phyloP scores from a whole-genome alignment of 2,888 invertebrate genomes.

The Pyrrhia umbra region DNA sequence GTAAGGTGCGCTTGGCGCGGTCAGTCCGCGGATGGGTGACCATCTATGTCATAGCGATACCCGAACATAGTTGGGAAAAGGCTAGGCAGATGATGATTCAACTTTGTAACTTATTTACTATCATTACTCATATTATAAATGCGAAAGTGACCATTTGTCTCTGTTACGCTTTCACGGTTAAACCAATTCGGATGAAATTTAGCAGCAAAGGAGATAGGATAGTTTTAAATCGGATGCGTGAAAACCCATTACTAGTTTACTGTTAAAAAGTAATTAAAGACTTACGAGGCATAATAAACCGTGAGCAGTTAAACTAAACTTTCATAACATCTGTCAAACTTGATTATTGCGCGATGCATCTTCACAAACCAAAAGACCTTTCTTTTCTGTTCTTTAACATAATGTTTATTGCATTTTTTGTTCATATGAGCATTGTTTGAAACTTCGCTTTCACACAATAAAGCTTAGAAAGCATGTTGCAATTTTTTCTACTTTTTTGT shows the following conservation, averaged over 20 bases:
- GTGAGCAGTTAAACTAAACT: neutral
- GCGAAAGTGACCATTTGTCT: too few relatives aligned
- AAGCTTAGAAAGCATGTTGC: neutral
- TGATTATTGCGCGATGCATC: neutral
- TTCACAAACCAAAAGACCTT: neutral
- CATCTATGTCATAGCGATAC: too few relatives aligned
- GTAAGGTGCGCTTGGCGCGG: too few relatives aligned
- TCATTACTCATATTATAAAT: too few relatives aligned
- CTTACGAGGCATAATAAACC: neutral
- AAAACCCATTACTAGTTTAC: neutral
- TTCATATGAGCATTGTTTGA: slow-evolving; percentile 7
- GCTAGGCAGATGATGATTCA: too few relatives aligned
- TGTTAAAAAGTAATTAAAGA: neutral
- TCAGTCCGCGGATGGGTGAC: too few relatives aligned
- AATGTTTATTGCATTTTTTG: neutral
- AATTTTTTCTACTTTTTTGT: slow-evolving; percentile 19
- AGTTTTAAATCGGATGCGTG: too few relatives aligned
- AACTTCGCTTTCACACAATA: neutral
- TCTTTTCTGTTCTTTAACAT: neutral
- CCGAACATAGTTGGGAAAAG: too few relatives aligned
- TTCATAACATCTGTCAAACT: slow-evolving; percentile 22
- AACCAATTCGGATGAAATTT: too few relatives aligned
- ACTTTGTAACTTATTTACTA: too few relatives aligned
- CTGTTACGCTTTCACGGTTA: too few relatives aligned
- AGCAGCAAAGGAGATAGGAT: too few relatives aligned